A percentile compares a stretch with the other conserved stretches of the same genome.
Conservation (phyloP, 2,888 invertebrate species). For the Monoplex corrugatus region DNA sequence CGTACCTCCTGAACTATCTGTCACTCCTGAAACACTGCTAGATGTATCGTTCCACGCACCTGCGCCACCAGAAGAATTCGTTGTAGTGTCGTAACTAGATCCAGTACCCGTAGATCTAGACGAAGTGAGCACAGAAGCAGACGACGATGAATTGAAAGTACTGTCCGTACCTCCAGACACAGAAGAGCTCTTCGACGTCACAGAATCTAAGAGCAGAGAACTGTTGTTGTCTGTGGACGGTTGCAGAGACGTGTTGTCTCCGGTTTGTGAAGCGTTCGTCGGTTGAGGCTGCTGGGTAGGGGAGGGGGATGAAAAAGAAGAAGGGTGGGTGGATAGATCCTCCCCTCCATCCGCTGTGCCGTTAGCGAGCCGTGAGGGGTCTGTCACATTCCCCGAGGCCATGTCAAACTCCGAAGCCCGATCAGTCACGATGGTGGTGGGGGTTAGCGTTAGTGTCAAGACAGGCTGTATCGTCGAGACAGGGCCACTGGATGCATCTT, state of each 20-base stretch:
- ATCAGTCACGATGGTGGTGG: background rate
- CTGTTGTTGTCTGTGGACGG: background rate
- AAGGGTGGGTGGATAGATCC: background rate
- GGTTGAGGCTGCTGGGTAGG: background rate
- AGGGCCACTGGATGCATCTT: too few relatives aligned
- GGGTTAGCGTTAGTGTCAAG: too few relatives aligned
- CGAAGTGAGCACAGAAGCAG: background rate
- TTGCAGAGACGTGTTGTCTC: background rate
- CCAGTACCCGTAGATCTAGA: too few relatives aligned
- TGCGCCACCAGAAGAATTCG: too few relatives aligned
- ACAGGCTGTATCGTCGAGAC: too few relatives aligned
- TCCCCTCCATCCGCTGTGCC: background rate
- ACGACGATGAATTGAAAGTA: slow-evolving; percentile 15
- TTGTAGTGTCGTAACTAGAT: too few relatives aligned
- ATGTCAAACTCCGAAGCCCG: background rate
- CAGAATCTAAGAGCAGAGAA: slow-evolving; percentile 4
- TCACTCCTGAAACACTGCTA: background rate
- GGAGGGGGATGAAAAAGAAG: background rate
- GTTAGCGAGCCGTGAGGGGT: background rate
- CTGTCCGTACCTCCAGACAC: background rate
- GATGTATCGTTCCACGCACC: too few relatives aligned
- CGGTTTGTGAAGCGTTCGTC: background rate
- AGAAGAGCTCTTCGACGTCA: background rate
- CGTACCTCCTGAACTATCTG: background rate
- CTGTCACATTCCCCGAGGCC: background rate